These are phyloP conservation scores for Nycticebus coucang DNA, from an alignment of 2,113 vertebrate genomes.

Conservation along the genomic window DNA sequence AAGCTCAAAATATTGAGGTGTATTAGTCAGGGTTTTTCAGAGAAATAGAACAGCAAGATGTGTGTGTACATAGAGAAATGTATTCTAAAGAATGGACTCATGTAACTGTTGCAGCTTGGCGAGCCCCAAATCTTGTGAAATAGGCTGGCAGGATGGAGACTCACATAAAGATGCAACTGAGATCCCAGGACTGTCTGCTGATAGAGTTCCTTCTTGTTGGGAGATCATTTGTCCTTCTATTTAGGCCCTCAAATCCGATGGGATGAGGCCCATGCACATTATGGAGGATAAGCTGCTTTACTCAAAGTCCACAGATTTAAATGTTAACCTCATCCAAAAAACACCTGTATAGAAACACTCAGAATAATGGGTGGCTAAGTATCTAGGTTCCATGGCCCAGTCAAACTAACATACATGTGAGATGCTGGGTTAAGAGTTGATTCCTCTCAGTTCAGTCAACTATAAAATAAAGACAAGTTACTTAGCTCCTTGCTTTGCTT, in stretches of 20 bases:
- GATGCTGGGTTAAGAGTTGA: not conserved
- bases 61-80: not conserved
- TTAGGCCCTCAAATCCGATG: not conserved
- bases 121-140: not conserved
- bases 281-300: not conserved
- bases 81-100: not conserved
- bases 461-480: not conserved
- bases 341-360: not conserved
- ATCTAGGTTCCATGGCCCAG: not conserved
- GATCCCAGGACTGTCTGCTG: not conserved
- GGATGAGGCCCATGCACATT: too few species aligned
- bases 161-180: not conserved
- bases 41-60: not conserved
- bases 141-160: not conserved
- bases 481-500: not conserved
- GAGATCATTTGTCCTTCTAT: not conserved
- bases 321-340: not conserved
- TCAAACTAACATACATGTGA: too few species aligned
- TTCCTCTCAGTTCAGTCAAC: not conserved
- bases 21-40: not conserved
- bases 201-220: not conserved
- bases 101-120: not conserved
- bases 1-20: not conserved
- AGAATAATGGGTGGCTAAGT: not conserved
- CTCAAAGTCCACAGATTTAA: not conserved